Evolutionary conservation across 2,797 vertebrate species (phyloP), one percentile per base, ranked within the genome.

Genomic region (Pempheris klunzingeri): DNA sequence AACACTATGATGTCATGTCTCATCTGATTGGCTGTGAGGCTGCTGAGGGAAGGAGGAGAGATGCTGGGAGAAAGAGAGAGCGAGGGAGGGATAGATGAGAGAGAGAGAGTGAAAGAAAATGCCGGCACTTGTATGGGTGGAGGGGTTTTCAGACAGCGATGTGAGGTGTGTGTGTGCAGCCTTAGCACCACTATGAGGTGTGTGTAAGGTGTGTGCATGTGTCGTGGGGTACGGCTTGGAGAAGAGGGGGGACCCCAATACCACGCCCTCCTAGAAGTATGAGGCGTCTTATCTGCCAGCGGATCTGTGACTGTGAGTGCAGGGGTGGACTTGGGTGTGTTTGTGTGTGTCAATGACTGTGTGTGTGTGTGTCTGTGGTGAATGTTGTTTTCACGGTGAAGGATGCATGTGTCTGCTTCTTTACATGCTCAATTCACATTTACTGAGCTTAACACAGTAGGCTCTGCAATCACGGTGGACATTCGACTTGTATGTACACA

Each of bases 301-400:
- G 96, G 92, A 99, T 99, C 96, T 98, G 98, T 96, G 98, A 98
- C 96, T 97, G 98, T 99, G 96, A 99, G 97, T 98, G 96, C 92
- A 83, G 81, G 78, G 93, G 93, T 93, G 88, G 92, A 94, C 90
- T 89, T 92, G 92, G 92, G 78, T 78, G 79, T 73, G 73, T 73
- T 90, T 78, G 58, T 60, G 64, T 63, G 59, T 74, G 67, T 74
- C 22, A 22, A 17, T 44, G 63, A 24, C 10, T 49, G 50, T 52
- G 47, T 64, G 17, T 68, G 13, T 79, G 32, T 78, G 55, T 76
- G 55, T 64, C 34, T 22, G 54, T 80, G 71, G 74, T 41, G 20
- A 39, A 66, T 61, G 36, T 38, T 52, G 38, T 74, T 54, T n/a
- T 43, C 14, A 62, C 0, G 4, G 17, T 24, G 43, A 62, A 59